Evolutionary conservation across 2,888 invertebrate genomes (phyloP).

Genomic region (Busseola fusca): DNA sequence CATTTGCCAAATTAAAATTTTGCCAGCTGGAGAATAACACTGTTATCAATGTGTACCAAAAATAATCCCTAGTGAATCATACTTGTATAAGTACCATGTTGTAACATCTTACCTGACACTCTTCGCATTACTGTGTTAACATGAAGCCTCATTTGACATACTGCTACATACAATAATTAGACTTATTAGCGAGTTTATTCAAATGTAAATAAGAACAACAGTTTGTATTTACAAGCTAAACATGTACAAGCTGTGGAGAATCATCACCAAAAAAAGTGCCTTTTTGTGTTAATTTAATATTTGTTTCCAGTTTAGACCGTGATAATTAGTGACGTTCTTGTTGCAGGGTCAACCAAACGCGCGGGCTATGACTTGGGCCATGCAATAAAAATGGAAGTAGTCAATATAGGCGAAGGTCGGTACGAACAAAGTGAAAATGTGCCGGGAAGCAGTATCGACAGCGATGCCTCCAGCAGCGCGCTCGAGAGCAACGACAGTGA

Average conservation of each 20-base stretch:
- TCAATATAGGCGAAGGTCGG: conserved; percentile 80
- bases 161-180: conserved; percentile 74
- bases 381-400: conserved; percentile 86
- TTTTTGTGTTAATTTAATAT: conserved; percentile 56
- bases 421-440: conserved; percentile 80
- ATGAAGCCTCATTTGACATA: conserved; percentile 72
- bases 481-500: conserved; percentile 78
- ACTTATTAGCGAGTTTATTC: conserved; percentile 76
- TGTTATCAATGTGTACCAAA: conserved; percentile 54
- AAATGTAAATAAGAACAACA: conserved; percentile 72
- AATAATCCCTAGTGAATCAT: conserved; percentile 69
- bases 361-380: conserved; percentile 84
- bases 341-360: conserved; percentile 82
- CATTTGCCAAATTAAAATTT: conserved; percentile 7
- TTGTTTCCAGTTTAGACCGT: conserved; percentile 32
- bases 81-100: conserved; percentile 57
- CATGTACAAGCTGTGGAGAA: conserved; percentile 84
- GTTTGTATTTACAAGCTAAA: conserved; percentile 59
- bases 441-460: conserved; percentile 79
- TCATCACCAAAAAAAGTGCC: conserved; percentile 78
- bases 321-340: conserved; percentile 64
- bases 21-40: conserved; percentile 24
- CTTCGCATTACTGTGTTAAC: conserved; percentile 75
- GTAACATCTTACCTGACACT: conserved; percentile 67
- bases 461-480: conserved; percentile 78